These are phyloP conservation scores for Peromyscus maniculatus DNA, from an alignment of 2,113 vertebrate genomes.

Conservation along the genomic window DNA sequence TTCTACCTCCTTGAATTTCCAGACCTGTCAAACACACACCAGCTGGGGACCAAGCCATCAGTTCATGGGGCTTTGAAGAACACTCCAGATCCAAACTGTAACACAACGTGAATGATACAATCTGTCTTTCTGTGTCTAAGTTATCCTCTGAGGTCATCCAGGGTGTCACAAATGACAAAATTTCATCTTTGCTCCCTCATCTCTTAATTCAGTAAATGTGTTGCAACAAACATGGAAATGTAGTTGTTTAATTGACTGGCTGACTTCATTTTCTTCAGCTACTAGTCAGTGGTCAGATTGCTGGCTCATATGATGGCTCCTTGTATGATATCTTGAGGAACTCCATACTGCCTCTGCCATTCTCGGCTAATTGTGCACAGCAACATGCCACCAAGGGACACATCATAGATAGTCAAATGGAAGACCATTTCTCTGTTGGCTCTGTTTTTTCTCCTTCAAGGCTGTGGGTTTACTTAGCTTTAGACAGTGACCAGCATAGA, in stretches of 20 bases:
- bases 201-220: not conserved
- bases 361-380: not conserved
- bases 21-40: not conserved
- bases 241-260: not conserved
- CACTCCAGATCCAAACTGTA: not conserved
- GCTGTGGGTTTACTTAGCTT: not conserved
- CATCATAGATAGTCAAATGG: too few species aligned
- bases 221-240: not conserved
- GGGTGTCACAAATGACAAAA: not conserved
- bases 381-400: too few species aligned
- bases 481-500: too few species aligned
- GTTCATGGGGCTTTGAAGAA: not conserved
- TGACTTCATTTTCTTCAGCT: not conserved
- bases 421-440: not conserved
- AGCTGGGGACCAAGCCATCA: not conserved
- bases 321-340: not conserved
- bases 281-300: not conserved
- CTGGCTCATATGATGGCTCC: too few species aligned
- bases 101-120: not conserved
- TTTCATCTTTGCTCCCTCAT: not conserved
- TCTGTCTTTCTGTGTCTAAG: not conserved
- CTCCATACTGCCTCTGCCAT: accelerated
- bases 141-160: not conserved
- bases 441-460: not conserved
- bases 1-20: not conserved